Percentiles rank a stretch among this genome's conserved stretches.
These are phyloP conservation scores for Varanus salvator DNA, from an alignment of 2,113 vertebrate genomes.

Conservation along the genomic window DNA sequence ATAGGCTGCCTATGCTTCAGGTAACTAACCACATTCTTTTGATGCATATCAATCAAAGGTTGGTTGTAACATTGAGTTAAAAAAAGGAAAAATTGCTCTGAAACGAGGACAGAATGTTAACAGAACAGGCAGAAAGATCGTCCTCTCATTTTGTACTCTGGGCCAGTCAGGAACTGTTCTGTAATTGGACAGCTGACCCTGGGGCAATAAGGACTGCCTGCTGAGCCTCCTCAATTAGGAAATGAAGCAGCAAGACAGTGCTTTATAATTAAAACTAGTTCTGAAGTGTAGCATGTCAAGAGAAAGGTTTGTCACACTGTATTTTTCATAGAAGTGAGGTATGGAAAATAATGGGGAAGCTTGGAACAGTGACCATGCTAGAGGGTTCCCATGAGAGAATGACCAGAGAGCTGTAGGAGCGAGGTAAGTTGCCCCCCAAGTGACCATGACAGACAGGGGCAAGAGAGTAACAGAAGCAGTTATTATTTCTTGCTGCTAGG, in stretches of 20 bases:
- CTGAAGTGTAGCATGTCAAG: slow-evolving; percentile 38
- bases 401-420: not conserved
- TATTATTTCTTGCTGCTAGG: slow-evolving; percentile 37
- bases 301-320: not conserved
- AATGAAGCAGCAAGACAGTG: slow-evolving; percentile 58
- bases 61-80: slow-evolving; percentile 42
- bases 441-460: slow-evolving; percentile 48
- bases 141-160: slow-evolving; percentile 62
- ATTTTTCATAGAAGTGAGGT: fast-evolving
- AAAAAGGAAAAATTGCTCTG: slow-evolving; percentile 4
- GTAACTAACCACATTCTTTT: slow-evolving; percentile 30
- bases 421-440: slow-evolving; percentile 48
- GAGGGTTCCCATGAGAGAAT: not conserved
- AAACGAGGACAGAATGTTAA: slow-evolving; percentile 70
- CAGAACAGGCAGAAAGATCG: slow-evolving; percentile 29
- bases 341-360: not conserved
- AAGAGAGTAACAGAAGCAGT: slow-evolving; percentile 36
- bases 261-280: slow-evolving; percentile 33
- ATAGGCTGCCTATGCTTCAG: slow-evolving; percentile 3
- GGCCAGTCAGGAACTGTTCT: slow-evolving; percentile 65
- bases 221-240: slow-evolving; percentile 66
- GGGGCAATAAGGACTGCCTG: slow-evolving; percentile 62
- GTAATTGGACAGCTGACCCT: slow-evolving; percentile 65
- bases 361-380: not conserved
- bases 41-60: slow-evolving; percentile 49